Percentiles rank a stretch among this genome's conserved stretches.
These are phyloP conservation scores for Papilio polytes DNA, from an alignment of 1,140 invertebrate genomes.

Conservation along the genomic window DNA sequence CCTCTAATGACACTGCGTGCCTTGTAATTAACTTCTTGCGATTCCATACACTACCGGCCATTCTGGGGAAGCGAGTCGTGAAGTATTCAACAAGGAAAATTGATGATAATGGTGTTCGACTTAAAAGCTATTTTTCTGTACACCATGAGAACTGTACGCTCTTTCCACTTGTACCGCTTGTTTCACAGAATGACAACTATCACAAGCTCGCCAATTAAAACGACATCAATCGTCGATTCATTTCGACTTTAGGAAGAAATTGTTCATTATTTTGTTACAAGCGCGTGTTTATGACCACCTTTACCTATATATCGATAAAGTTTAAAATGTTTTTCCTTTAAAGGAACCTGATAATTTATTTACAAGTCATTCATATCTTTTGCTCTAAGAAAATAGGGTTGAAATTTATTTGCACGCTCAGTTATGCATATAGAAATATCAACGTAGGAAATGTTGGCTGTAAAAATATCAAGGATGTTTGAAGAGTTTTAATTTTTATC, in stretches of 20 bases:
- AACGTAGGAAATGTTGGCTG: conserved; percentile 28
- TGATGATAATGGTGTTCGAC: too few species aligned
- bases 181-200: conserved; percentile 44
- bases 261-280: conserved; percentile 8
- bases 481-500: conserved; percentile 35
- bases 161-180: conserved; percentile 5
- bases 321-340: conserved; percentile 14
- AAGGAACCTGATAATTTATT: background rate
- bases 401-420: background rate
- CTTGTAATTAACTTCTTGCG: conserved; percentile 49
- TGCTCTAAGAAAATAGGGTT: background rate
- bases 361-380: background rate
- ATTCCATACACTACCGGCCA: conserved; percentile 11
- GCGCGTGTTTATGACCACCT: background rate
- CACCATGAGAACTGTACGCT: background rate
- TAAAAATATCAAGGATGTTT: conserved; percentile 41
- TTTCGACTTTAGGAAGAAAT: conserved; percentile 45
- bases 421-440: conserved; percentile 5
- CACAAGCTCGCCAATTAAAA: conserved; percentile 50
- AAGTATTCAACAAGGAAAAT: too few species aligned
- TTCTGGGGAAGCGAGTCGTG: background rate
- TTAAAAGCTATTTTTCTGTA: background rate
- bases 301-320: conserved; percentile 7
- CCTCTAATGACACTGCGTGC: conserved; percentile 44
- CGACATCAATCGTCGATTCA: conserved; percentile 50